Evolutionary conservation across 2,797 vertebrate genomes (phyloP), one percentile per base, ranked within the genome.

Genomic region (Australoheros facetus): DNA sequence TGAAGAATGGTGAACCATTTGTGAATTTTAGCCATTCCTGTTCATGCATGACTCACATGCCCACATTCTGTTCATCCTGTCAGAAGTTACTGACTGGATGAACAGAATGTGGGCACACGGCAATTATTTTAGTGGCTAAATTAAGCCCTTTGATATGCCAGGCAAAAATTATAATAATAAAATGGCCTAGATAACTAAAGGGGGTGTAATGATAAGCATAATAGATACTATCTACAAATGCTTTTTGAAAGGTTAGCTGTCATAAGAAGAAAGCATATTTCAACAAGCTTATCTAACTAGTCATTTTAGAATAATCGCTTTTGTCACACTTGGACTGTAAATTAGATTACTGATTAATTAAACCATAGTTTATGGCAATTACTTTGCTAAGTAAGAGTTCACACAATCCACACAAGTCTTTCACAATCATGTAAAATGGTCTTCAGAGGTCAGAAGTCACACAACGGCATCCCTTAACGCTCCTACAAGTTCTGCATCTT

Each of bases 171-270:
- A 51, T 69, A 30, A 69, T 69, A 69, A 69, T 78, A 80, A 82
- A 79, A 45, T 88, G 88, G 89, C 90, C 86, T 53, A 89, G 76
- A 90, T 87, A 87, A 78, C 58, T 72, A 37, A 60, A 85, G 2
- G 16, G 70, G 48, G 56, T 72, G 17, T 74, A 75, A 72, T 60
- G 73, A 86, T 87, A 88, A 76, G 72, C 64, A 64, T 3, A 30
- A 39, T 6, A 66, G 74, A 86, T 89, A 66, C 6, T 55, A 81
- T 87, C 82, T 69, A 10, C 48, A 55, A 32, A 83, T 71, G 60
- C 59, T 58, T 83, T 62, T 19, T 70, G 34, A 75, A 78, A 53
- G 57, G 77, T 81, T 76, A 69, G 64, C 64, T 69, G 64, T 51
- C 64, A 69, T 69, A 30, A 69, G 64, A 69, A 48, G 64, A 69